Base-by-base conservation (phyloP, 1,140 invertebrate species). In the Acromyrmex echinatior region DNA sequence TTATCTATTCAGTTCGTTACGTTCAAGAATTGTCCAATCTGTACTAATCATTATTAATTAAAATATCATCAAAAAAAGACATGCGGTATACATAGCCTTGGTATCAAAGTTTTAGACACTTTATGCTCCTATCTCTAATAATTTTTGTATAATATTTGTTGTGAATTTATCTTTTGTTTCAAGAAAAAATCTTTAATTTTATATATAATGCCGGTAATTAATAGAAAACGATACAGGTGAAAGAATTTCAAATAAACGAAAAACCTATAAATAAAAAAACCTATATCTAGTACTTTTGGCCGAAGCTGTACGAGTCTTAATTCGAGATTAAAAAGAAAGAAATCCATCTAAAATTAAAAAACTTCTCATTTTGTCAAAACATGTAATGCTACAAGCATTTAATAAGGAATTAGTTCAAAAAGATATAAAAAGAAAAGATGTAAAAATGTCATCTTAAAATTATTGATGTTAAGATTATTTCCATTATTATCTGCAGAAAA, bases 1-100 rank as follows among this genome's bases (percentile, higher is more conserved):
- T 77, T 84, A 87, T 77, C 71, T 87, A 51, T 87, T 89, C 51
- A 39, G 58, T 21, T 21, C 21, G 21, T 45, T 31, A 62, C 28
- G n/a, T 56, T 80, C 28, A 14, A 53, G 28, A 7, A 81, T 21
- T 31, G 31, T 81, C 12, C 31, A 56, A 56, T 39, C 39, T 49
- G 25, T 45, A 51, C n/a, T 45, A 82, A 62, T 49, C 14, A 68
- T 82, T 39, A 73, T 16, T 49, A 21, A 18, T 39, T 45, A 6
- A 73, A 31, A 3, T 49, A 49, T 18, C 35, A 66, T 70, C 3
- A 35, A 35, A 39, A 80, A 39, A 28, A 53, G 6, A 53, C n/a
- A 9, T 56, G 25, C n/a, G 9, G 7, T 6, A 49, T 16, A 49
- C 39, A 45, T 2, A 45, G 9, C 39, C 2, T 45, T 45, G 9